These are phyloP conservation scores for Drymonia ruficornis DNA, from an alignment of 2,888 invertebrate species.

Conservation along the genomic window DNA sequence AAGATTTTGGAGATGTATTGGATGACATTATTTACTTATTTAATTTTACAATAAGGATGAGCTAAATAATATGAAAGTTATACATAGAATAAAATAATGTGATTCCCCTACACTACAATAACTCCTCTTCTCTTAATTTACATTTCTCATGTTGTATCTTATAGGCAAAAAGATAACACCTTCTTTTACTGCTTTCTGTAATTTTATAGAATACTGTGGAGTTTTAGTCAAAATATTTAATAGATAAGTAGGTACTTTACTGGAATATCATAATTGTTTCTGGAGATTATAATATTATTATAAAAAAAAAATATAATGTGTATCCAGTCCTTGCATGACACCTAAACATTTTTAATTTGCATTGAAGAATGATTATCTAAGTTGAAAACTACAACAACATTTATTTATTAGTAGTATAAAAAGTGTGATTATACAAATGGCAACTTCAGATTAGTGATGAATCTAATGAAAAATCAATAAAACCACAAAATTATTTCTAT, in stretches of 20 bases:
- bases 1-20: neutral
- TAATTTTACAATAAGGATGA: no score
- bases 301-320: neutral
- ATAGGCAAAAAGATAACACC: no score
- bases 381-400: neutral
- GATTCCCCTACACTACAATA: no score
- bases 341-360: neutral
- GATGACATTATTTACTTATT: no score
- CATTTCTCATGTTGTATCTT: no score
- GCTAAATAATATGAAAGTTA: no score
- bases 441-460: neutral
- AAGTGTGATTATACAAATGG: neutral
- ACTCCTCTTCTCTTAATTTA: no score
- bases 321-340: neutral
- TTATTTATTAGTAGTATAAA: neutral
- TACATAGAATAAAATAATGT: no score
- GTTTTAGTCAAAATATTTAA: no score
- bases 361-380: neutral
- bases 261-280: neutral
- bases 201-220: no score
- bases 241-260: no score
- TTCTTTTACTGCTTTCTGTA: no score
- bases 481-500: constrained; percentile 16
- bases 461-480: neutral
- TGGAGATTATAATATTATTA: neutral